These are phyloP conservation scores for Ataeniobius toweri DNA, from an alignment of 2,797 vertebrate species.

Conservation along the genomic window DNA sequence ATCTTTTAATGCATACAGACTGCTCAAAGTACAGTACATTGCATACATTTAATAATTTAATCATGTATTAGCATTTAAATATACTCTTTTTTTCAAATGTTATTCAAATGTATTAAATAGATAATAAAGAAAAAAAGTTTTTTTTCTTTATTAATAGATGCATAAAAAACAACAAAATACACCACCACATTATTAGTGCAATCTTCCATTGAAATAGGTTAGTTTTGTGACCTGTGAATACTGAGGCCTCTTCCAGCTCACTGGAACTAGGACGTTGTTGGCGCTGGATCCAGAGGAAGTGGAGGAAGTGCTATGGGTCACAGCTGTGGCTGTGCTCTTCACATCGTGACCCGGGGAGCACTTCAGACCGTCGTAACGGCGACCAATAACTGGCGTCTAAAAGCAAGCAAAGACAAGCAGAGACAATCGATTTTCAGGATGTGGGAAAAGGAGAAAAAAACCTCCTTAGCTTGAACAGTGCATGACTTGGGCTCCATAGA, in stretches of 20 bases:
- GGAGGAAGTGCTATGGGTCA: constrained; percentile 93
- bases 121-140: no score
- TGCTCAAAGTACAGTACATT: background rate
- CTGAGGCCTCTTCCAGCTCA: constrained; percentile 98
- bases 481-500: constrained; percentile 1
- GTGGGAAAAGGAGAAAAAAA: constrained; percentile 24
- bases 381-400: constrained; percentile 94
- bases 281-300: constrained; percentile 96
- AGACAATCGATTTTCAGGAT: constrained; percentile 26
- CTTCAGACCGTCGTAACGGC: constrained; percentile 92
- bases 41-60: background rate
- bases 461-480: constrained; percentile 15
- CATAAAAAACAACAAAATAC: background rate
- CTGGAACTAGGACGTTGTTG: constrained; percentile 95
- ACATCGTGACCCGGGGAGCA: constrained; percentile 86
- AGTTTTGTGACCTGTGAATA: constrained; percentile 89
- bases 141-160: background rate
- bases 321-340: constrained; percentile 86
- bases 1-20: background rate
- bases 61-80: background rate
- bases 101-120: background rate
- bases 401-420: constrained; percentile 19
- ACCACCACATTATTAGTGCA: background rate
- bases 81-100: background rate
- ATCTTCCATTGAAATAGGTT: background rate